These are phyloP conservation scores for Indicator maculatus DNA, from an alignment of 2,113 vertebrate species.

Conservation along the genomic window DNA sequence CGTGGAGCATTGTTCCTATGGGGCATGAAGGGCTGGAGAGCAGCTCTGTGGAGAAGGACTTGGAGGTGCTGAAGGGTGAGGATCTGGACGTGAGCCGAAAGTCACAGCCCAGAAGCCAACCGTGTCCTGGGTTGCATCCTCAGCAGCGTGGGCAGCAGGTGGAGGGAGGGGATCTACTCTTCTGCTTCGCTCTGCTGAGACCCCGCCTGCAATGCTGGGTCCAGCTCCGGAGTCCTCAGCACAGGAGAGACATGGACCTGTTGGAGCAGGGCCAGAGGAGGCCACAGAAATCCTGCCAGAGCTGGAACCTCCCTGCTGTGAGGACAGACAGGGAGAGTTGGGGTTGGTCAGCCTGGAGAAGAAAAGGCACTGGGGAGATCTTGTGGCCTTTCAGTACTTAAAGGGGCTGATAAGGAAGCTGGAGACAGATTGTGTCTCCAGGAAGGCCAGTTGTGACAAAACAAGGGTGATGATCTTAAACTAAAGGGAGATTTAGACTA, in stretches of 20 bases:
- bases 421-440: background rate
- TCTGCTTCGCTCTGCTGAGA: background rate
- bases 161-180: background rate
- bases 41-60: background rate
- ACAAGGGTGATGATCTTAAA: background rate
- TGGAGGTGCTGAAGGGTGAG: background rate
- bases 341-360: background rate
- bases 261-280: background rate
- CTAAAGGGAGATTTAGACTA: background rate
- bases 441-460: background rate
- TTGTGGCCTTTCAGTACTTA: background rate
- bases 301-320: background rate
- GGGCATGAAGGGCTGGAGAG: background rate
- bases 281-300: background rate
- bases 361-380: background rate
- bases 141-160: background rate
- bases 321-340: background rate
- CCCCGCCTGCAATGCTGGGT: background rate
- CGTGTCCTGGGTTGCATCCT: background rate
- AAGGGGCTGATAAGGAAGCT: background rate
- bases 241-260: background rate
- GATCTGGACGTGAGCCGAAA: background rate
- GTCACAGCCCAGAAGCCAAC: background rate
- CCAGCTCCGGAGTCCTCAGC: background rate
- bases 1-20: fast-evolving